Base-by-base conservation (phyloP, 2,888 invertebrate species). In the Meteorus cinctellus region DNA sequence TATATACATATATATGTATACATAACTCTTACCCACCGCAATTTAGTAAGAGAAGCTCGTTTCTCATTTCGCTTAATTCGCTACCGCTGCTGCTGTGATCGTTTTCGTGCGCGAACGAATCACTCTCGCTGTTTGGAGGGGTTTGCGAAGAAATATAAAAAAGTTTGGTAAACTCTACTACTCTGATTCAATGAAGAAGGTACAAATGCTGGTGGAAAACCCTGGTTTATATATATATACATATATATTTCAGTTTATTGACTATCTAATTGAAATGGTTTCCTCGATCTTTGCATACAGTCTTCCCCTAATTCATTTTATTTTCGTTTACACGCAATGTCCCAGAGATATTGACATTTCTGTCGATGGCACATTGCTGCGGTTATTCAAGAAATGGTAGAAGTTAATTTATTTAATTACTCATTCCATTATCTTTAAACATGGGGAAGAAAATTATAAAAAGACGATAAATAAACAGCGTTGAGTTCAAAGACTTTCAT, bases 31-130 rank as follows among this genome's bases (percentile, higher is more conserved):
- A 71, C 51, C 55, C 81, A 77, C 78, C 82, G 83, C 85, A 86
- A 87, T 86, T 86, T 85, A 85, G 34, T 83, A 82, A 85, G 87
- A 86, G 85, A 86, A 85, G 82, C 84, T 86, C 85, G 82, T 85
- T 81, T 83, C 81, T 86, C 86, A 85, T 86, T 85, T 85, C 83
- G 78, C 83, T 85, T 82, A 84, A 84, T 84, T 84, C 82, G 78
- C 71, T 77, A 67, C 31, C 27, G 48, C 74, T 62, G 48, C 73
- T 80, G 74, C 76, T 19, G 80, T 75, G 76, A 79, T 80, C 79
- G 75, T 63, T 51, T 63, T 68, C 72, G 71, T 63, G 72, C 51
- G 66, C 71, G 66, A 75, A 19, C 65, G 67, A 74, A 74, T 74
- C 29, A n/a, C 27, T 41, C 41, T 36, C 41, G 41, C 1, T 55